Evolutionary conservation across 2,113 vertebrate genomes (phyloP).

Genomic region (Psittacula cyanocephala): DNA sequence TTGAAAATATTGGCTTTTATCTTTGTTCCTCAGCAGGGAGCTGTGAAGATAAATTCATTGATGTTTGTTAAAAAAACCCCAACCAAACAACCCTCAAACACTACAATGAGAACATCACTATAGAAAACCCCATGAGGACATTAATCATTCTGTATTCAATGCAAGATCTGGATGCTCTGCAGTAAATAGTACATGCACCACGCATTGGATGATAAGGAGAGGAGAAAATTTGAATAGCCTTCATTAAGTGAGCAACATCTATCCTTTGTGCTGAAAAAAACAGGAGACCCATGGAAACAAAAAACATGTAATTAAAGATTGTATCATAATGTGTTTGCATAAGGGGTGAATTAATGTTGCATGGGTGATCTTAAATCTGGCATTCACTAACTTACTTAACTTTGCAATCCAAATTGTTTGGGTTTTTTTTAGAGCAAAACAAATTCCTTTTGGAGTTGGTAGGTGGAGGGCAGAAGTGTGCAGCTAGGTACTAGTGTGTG

Average conservation of each 20-base stretch:
- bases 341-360: not conserved
- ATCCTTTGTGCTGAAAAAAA: not conserved
- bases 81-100: not conserved
- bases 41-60: constrained; percentile 29
- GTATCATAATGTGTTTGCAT: not conserved
- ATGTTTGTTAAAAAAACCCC: not conserved
- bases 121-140: constrained; percentile 50
- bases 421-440: not conserved
- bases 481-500: not conserved
- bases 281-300: not conserved
- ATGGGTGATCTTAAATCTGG: not conserved
- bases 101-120: constrained; percentile 5
- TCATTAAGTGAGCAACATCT: constrained; percentile 44
- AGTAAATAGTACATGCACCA: constrained; percentile 20
- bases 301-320: constrained; percentile 29
- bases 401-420: not conserved
- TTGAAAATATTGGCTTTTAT: constrained; percentile 51
- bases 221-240: constrained; percentile 8
- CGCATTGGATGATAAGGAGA: constrained; percentile 20
- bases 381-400: not conserved
- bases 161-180: constrained; percentile 25
- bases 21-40: constrained; percentile 34
- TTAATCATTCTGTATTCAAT: constrained; percentile 37
- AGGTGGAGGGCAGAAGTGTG: not conserved
- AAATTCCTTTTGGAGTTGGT: not conserved